Conservation (phyloP, 2,888 invertebrate genomes). For the Nemotelus pantherinus region DNA sequence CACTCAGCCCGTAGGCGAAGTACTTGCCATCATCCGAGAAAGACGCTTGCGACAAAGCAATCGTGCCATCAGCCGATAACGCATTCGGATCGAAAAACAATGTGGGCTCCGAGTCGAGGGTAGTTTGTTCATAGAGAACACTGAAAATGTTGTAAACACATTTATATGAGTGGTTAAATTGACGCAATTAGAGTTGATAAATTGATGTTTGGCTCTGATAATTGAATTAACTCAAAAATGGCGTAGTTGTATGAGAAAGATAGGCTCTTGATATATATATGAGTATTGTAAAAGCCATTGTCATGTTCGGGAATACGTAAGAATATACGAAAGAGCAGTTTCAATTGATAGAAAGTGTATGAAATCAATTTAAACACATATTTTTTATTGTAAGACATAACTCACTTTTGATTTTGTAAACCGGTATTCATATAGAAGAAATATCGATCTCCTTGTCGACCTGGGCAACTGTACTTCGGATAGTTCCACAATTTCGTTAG, state of each 20-base stretch:
- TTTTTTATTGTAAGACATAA: conserved; percentile 24
- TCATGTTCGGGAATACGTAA: no score
- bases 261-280: no score
- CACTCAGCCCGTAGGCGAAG: conserved; percentile 91
- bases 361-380: no score
- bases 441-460: conserved; percentile 79
- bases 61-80: conserved; percentile 89
- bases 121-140: conserved; percentile 89
- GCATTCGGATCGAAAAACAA: conserved; percentile 96
- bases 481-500: conserved; percentile 95
- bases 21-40: conserved; percentile 91
- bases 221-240: no score
- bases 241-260: no score
- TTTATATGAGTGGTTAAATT: not conserved
- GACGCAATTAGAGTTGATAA: no score
- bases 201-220: no score
- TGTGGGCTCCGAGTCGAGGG: conserved; percentile 76
- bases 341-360: no score
- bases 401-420: conserved; percentile 93
- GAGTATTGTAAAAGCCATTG: no score
- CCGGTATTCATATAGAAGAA: conserved; percentile 95
- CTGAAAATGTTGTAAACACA: conserved; percentile 65
- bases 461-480: conserved; percentile 92
- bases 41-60: conserved; percentile 77
- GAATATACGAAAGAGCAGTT: no score